phyloP scores from a whole-genome alignment of 2,888 invertebrate species.

The Amphipyra tragopoginis region DNA sequence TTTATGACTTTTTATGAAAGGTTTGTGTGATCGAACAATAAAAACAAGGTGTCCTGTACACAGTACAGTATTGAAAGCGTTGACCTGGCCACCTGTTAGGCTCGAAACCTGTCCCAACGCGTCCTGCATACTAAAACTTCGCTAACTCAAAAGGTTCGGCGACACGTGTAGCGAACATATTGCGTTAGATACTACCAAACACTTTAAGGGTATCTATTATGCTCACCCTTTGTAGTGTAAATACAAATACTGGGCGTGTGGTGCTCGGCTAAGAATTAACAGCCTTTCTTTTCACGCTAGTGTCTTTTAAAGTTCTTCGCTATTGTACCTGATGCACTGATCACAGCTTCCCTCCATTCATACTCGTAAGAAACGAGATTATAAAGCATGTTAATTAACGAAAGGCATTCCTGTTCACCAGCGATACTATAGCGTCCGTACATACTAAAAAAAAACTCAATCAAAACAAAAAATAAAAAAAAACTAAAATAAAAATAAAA shows the following conservation, averaged over 20 bases:
- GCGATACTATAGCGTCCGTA: too few relatives aligned
- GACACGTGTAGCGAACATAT: constrained; percentile 34
- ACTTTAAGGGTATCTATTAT: constrained; percentile 20
- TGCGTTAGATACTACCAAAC: constrained; percentile 14
- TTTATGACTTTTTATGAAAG: constrained; percentile 36
- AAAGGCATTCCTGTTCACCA: too few relatives aligned
- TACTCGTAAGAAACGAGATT: too few relatives aligned
- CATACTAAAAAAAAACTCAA: too few relatives aligned
- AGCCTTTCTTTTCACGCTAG: too few relatives aligned
- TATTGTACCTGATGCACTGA: too few relatives aligned
- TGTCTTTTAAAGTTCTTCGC: too few relatives aligned
- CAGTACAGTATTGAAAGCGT: constrained; percentile 14
- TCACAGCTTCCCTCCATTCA: too few relatives aligned
- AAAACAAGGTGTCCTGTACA: constrained; percentile 18
- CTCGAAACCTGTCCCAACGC: constrained; percentile 11
- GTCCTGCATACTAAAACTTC: constrained; percentile 42
- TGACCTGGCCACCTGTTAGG: constrained; percentile 34
- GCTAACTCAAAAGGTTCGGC: constrained; percentile 17
- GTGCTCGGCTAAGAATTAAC: neutral
- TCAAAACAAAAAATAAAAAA: too few relatives aligned
- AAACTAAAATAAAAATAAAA: too few relatives aligned
- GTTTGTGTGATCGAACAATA: constrained; percentile 17
- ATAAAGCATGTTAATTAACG: too few relatives aligned
- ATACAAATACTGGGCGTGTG: constrained; percentile 15
- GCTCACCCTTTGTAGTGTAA: constrained; percentile 29